Conservation (phyloP, 1,140 invertebrate genomes). For the Fopius arisanus region DNA sequence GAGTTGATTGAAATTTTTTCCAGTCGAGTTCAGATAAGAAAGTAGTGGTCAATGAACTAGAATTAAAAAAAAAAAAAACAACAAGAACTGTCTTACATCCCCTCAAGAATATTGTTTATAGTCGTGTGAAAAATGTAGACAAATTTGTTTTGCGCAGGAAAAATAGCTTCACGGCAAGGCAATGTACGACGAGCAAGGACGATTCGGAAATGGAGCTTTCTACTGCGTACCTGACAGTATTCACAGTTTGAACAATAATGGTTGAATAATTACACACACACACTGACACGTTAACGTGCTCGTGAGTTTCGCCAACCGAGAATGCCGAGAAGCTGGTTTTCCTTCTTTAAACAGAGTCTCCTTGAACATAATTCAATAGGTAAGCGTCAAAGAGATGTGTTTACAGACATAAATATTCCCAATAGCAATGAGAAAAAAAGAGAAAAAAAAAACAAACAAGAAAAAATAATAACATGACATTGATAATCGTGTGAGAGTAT, state of each 20-base stretch:
- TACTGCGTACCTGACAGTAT: constrained; percentile 36
- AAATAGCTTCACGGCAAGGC: constrained; percentile 44
- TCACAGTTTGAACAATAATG: constrained; percentile 38
- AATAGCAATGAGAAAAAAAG: neutral
- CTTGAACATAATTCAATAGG: constrained; percentile 33
- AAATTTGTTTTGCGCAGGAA: constrained; percentile 56
- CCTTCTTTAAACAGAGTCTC: constrained; percentile 33
- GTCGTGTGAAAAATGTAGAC: constrained; percentile 45
- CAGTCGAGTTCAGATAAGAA: too few relatives aligned
- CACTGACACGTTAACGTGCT: constrained; percentile 25
- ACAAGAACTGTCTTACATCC: neutral
- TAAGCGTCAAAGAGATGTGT: constrained; percentile 44
- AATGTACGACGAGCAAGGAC: constrained; percentile 47
- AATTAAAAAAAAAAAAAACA: neutral
- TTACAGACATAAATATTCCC: constrained; percentile 31
- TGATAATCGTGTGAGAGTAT: neutral
- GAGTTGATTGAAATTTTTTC: neutral
- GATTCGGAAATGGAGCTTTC: constrained; percentile 40
- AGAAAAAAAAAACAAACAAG: neutral
- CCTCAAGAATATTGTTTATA: constrained; percentile 9
- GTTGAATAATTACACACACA: constrained; percentile 31
- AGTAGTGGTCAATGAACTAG: too few relatives aligned
- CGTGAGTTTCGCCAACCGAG: constrained; percentile 30
- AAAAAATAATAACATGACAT: neutral
- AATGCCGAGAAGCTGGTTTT: constrained; percentile 38